A percentile compares a stretch with the other conserved stretches of the same genome.
Evolutionary conservation across 2,113 vertebrate genomes (phyloP).

Genomic region (Chaetodon auriga): DNA sequence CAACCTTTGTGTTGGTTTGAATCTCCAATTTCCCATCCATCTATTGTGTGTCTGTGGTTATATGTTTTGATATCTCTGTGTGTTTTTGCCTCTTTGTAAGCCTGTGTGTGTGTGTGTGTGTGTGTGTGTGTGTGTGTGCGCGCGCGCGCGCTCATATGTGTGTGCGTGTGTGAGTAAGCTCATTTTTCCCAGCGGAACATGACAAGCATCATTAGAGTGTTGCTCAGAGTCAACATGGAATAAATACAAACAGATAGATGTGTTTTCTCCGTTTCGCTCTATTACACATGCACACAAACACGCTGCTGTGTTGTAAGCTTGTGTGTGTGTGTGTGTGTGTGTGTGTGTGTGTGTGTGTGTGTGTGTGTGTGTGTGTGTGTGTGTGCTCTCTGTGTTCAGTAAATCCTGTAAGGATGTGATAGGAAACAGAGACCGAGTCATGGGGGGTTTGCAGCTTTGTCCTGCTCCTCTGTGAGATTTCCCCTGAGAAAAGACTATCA

Average conservation of each 20-base stretch:
- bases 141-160: background rate
- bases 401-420: conserved; percentile 59
- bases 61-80: conserved; percentile 9
- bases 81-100: conserved; percentile 12
- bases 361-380: background rate
- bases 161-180: conserved; percentile 60
- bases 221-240: conserved; percentile 71
- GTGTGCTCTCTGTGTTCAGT: conserved; percentile 33
- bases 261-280: conserved; percentile 57
- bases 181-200: conserved; percentile 82
- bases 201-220: conserved; percentile 83
- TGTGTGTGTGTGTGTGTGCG: background rate
- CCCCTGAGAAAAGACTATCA: conserved; percentile 57
- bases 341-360: conserved; percentile 1
- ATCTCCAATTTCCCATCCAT: conserved; percentile 23
- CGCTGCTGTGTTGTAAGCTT: conserved; percentile 9
- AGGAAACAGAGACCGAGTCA: conserved; percentile 68
- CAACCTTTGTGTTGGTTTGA: conserved; percentile 14
- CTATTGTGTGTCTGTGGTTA: conserved; percentile 6
- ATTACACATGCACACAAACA: conserved; percentile 40
- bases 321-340: conserved; percentile 3
- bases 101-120: background rate
- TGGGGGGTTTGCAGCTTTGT: conserved; percentile 59
- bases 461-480: conserved; percentile 57
- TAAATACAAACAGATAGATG: conserved; percentile 78